Conservation (phyloP, 1,140 invertebrate genomes). For the Heliothis virescens region DNA sequence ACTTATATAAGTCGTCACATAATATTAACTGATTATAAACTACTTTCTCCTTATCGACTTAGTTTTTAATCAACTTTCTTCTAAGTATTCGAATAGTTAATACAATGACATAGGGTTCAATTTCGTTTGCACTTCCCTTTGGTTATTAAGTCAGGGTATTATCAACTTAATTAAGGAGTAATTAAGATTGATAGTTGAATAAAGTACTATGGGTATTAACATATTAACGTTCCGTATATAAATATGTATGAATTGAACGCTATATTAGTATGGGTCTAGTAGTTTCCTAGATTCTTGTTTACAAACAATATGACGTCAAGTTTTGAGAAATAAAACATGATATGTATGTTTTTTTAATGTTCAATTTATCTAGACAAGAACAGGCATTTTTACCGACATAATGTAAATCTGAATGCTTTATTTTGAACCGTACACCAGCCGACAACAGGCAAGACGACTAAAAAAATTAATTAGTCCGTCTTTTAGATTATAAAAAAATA, state of each 20-base stretch:
- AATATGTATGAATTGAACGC: background rate
- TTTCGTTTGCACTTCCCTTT: background rate
- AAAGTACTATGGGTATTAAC: background rate
- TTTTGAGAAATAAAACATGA: background rate
- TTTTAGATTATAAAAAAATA: no score
- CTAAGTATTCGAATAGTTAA: background rate
- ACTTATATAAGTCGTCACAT: slow-evolving; percentile 5
- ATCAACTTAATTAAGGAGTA: background rate
- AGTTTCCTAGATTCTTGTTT: slow-evolving; percentile 21
- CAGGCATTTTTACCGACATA: no score
- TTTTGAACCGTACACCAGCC: no score
- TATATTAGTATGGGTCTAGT: background rate
- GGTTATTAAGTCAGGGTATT: background rate
- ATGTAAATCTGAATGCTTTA: no score
- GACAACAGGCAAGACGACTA: no score
- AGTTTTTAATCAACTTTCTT: background rate
- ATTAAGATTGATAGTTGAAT: background rate
- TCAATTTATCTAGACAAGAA: no score
- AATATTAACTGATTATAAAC: background rate
- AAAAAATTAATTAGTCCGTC: no score
- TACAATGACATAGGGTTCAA: background rate
- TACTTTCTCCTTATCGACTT: background rate
- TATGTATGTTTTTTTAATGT: background rate
- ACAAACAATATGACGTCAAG: background rate
- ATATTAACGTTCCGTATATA: background rate